Conservation (phyloP, 2,888 invertebrate genomes). For the Drosophila melanosoma region DNA sequence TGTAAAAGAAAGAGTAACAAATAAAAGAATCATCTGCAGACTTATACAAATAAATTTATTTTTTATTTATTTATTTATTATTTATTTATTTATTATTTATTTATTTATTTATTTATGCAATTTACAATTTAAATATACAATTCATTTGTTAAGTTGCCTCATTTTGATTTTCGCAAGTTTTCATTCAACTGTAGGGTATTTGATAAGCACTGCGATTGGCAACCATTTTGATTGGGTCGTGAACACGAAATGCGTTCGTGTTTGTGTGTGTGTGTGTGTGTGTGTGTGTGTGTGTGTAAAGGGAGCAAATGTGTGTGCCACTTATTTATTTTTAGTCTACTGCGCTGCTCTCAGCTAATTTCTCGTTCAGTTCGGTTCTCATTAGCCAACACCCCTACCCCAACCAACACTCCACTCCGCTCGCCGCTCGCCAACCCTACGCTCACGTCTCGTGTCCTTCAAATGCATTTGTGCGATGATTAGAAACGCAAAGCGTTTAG, state of each 20-base stretch:
- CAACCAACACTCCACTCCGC: background rate
- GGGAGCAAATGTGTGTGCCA: constrained; percentile 25
- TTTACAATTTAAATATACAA: background rate
- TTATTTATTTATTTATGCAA: too few relatives aligned
- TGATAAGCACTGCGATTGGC: background rate
- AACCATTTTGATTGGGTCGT: constrained; percentile 25
- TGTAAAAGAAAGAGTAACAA: background rate
- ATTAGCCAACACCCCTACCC: constrained; percentile 6
- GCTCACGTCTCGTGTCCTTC: constrained; percentile 72
- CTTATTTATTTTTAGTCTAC: constrained; percentile 74
- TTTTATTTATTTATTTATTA: too few relatives aligned
- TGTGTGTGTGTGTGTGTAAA: constrained; percentile 29
- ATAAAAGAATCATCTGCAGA: background rate
- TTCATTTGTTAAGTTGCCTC: background rate
- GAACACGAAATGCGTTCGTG: constrained; percentile 47
- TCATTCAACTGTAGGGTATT: constrained; percentile 17
- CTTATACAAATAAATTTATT: too few relatives aligned
- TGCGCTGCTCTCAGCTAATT: constrained; percentile 53
- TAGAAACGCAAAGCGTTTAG: constrained; percentile 74
- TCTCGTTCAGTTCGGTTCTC: constrained; percentile 11
- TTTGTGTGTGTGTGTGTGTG: constrained; percentile 36
- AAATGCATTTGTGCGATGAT: constrained; percentile 81
- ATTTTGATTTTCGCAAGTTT: background rate
- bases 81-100: too few relatives aligned
- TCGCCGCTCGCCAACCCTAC: constrained; percentile 26